phyloP scores from a whole-genome alignment of 1,140 invertebrate genomes.

The Helicoverpa zea region DNA sequence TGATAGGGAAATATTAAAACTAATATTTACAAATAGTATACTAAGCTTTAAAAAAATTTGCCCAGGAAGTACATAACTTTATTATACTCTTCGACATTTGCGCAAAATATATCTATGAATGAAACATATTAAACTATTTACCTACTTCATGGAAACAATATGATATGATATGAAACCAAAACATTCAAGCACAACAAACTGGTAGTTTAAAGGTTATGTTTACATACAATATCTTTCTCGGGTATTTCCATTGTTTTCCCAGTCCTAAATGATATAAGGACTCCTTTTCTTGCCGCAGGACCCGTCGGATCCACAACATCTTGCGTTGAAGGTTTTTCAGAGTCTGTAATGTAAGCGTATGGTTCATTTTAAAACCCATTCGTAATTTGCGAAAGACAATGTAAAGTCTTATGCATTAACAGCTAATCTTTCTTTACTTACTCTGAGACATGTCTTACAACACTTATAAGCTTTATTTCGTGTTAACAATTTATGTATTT shows the following conservation, averaged over 20 bases:
- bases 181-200: neutral
- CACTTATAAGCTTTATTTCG: neutral
- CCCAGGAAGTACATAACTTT: too few relatives aligned
- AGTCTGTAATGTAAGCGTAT: constrained; percentile 68
- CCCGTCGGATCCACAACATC: constrained; percentile 91
- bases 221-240: constrained; percentile 92
- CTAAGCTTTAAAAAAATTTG: too few relatives aligned
- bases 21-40: too few relatives aligned
- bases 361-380: neutral
- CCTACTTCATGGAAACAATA: too few relatives aligned
- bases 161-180: too few relatives aligned
- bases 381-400: too few relatives aligned
- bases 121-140: neutral
- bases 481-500: neutral
- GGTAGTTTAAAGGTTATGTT: constrained; percentile 62
- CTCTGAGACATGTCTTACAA: constrained; percentile 75
- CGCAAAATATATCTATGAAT: neutral
- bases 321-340: constrained; percentile 82
- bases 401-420: too few relatives aligned
- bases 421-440: constrained; percentile 54
- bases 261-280: constrained; percentile 93
- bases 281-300: constrained; percentile 91
- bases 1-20: too few relatives aligned
- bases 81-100: too few relatives aligned
- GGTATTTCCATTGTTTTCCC: constrained; percentile 94